phyloP scores from a whole-genome alignment of 1,140 invertebrate genomes.

The Vollenhovia emeryi region DNA sequence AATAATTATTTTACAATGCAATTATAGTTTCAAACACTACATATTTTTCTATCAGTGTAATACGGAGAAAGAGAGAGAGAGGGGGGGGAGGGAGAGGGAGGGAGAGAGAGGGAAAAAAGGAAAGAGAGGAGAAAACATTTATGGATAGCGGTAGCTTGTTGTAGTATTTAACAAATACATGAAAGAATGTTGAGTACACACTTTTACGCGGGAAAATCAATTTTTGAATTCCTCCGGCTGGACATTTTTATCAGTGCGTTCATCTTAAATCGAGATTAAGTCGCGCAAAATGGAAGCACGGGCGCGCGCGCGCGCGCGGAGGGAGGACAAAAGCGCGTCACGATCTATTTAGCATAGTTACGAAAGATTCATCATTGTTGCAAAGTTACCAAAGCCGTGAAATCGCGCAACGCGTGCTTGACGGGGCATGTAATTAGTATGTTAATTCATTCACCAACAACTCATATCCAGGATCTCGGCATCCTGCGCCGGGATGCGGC shows the following conservation, averaged over 20 bases:
- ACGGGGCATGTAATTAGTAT: constrained; percentile 50
- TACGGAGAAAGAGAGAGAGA: too few species aligned
- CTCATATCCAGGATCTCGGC: constrained; percentile 37
- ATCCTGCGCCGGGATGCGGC: constrained; percentile 24
- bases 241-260: not conserved
- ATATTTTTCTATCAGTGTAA: too few species aligned
- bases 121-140: too few species aligned
- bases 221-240: not conserved
- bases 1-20: too few species aligned
- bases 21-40: too few species aligned
- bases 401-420: constrained; percentile 43
- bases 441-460: constrained; percentile 58
- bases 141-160: too few species aligned
- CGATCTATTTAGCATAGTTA: constrained; percentile 40
- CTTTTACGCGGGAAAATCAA: not conserved
- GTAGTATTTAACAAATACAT: too few species aligned
- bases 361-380: constrained; percentile 50
- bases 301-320: too few species aligned
- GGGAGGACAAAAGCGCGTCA: constrained; percentile 34
- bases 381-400: constrained; percentile 43
- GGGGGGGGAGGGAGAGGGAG: too few species aligned
- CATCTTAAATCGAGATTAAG: not conserved
- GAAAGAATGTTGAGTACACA: too few species aligned
- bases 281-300: not conserved
- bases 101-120: too few species aligned